These are phyloP conservation scores for Pararge aegeria DNA, from an alignment of 1,140 invertebrate species.

Conservation along the genomic window DNA sequence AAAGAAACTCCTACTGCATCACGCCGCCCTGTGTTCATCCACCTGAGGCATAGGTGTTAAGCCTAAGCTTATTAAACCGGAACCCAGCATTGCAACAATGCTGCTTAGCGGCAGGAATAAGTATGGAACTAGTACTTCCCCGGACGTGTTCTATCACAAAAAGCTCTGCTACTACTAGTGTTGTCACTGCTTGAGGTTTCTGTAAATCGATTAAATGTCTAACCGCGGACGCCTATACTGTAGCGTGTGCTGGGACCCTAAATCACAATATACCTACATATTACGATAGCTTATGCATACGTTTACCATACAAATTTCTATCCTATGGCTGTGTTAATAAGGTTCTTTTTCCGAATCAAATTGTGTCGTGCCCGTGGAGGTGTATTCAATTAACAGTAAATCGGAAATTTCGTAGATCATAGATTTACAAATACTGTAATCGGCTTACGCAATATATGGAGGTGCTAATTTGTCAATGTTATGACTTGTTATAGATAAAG, in stretches of 20 bases:
- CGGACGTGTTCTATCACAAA: too few species aligned
- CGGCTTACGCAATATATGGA: constrained; percentile 45
- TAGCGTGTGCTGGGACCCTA: constrained; percentile 6
- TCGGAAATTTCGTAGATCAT: constrained; percentile 39
- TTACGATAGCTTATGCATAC: constrained; percentile 36
- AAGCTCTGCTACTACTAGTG: too few species aligned
- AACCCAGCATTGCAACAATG: too few species aligned
- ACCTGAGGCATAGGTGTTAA: too few species aligned
- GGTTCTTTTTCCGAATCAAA: constrained; percentile 22
- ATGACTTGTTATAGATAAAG: constrained; percentile 29
- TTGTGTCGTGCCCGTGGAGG: not conserved
- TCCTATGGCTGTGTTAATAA: constrained; percentile 35
- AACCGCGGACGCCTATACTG: not conserved
- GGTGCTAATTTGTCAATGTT: constrained; percentile 57
- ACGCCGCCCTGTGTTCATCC: too few species aligned
- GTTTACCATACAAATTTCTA: constrained; percentile 34
- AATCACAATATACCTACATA: constrained; percentile 59
- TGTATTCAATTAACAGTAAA: constrained; percentile 29
- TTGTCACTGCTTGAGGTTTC: too few species aligned
- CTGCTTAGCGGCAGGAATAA: too few species aligned
- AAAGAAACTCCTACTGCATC: too few species aligned
- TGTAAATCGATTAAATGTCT: not conserved
- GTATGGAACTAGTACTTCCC: too few species aligned
- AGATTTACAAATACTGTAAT: constrained; percentile 47
- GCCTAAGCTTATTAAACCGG: too few species aligned